These are phyloP conservation scores for Saccostrea cuccullata DNA, from an alignment of 1,140 invertebrate genomes.

Conservation along the genomic window DNA sequence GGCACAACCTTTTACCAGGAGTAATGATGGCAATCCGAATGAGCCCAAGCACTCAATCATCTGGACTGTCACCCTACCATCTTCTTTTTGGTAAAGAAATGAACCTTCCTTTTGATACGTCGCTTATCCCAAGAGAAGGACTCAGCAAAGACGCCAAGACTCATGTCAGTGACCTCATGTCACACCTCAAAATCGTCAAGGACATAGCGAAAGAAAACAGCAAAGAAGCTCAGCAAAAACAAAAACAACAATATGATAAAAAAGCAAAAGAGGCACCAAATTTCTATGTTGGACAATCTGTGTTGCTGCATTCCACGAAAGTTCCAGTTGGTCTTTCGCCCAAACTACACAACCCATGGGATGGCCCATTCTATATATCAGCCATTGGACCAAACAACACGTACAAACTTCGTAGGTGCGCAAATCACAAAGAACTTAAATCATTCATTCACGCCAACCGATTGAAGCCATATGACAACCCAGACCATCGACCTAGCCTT, in stretches of 20 bases:
- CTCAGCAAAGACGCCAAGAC: neutral
- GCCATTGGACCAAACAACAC: neutral
- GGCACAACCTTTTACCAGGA: neutral
- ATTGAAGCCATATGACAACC: neutral
- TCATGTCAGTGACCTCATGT: neutral
- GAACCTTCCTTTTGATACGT: constrained; percentile 42
- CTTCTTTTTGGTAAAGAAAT: constrained; percentile 48
- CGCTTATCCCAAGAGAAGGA: neutral
- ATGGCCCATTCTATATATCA: neutral
- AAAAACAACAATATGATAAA: constrained; percentile 48
- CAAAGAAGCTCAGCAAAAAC: neutral
- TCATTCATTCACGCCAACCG: neutral
- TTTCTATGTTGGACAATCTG: constrained; percentile 47
- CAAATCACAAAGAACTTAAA: neutral
- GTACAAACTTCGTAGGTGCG: neutral
- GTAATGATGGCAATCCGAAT: constrained; percentile 49
- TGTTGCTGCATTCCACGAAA: neutral
- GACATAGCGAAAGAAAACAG: neutral
- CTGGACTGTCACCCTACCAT: constrained; percentile 37
- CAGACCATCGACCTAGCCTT: too few species aligned
- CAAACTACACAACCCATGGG: neutral
- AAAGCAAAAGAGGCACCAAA: constrained; percentile 37
- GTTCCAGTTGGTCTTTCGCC: neutral
- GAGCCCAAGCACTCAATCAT: constrained; percentile 37
- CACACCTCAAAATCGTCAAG: neutral